Percentiles rank a stretch among this genome's conserved stretches.
These are phyloP conservation scores for Norana najaformis DNA, from an alignment of 2,888 invertebrate genomes.

Conservation along the genomic window DNA sequence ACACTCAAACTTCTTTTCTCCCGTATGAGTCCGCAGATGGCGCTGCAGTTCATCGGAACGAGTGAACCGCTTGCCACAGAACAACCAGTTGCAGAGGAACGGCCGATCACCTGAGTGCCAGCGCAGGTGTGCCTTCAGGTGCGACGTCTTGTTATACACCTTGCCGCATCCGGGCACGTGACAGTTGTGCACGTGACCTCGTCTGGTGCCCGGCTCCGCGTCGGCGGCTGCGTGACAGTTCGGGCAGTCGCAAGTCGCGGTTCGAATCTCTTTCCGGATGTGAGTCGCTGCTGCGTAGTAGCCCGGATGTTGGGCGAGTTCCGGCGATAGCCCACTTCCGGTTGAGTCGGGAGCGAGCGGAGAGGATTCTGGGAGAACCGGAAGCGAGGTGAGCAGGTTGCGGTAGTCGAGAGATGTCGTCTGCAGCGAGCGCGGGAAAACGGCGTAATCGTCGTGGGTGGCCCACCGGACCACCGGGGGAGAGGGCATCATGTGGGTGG, in stretches of 20 bases:
- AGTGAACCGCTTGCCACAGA: slow-evolving; percentile 95
- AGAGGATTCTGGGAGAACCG: not conserved
- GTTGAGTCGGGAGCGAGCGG: not conserved
- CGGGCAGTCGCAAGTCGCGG: slow-evolving; percentile 97
- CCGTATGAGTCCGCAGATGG: slow-evolving; percentile 89
- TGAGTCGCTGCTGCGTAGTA: not conserved
- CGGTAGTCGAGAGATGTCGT: not conserved
- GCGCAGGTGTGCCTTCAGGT: slow-evolving; percentile 96
- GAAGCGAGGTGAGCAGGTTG: not conserved
- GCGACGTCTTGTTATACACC: slow-evolving; percentile 91
- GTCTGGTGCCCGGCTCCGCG: not conserved
- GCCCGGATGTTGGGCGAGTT: not conserved
- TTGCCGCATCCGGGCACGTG: slow-evolving; percentile 38
- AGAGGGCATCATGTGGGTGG: not conserved
- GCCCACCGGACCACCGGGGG: not conserved
- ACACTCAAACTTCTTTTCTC: slow-evolving; percentile 88
- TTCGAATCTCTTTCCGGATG: slow-evolving; percentile 63
- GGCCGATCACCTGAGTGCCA: slow-evolving; percentile 98
- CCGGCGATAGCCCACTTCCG: not conserved
- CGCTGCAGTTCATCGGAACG: slow-evolving; percentile 94
- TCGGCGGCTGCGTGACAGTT: slow-evolving; percentile 89
- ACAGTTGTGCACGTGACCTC: slow-evolving; percentile 21
- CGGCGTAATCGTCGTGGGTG: not conserved
- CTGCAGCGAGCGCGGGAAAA: not conserved
- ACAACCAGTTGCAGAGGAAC: slow-evolving; percentile 95